These are phyloP conservation scores for Hyles euphorbiae DNA, from an alignment of 1,140 invertebrate genomes.

Conservation along the genomic window DNA sequence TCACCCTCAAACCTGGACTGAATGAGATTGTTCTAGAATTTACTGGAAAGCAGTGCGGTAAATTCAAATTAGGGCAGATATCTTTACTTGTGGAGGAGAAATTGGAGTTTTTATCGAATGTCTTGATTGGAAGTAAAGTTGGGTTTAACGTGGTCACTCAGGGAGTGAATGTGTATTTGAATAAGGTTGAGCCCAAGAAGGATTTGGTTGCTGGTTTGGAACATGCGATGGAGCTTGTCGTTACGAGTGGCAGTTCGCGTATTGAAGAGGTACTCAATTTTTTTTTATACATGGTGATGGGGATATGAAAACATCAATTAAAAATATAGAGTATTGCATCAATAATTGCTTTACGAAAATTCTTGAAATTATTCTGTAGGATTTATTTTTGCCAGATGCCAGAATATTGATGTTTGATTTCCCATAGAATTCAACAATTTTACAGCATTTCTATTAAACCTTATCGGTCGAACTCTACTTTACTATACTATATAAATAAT, in stretches of 20 bases:
- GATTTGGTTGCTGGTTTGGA: slow-evolving; percentile 83
- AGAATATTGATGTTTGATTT: no score
- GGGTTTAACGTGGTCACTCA: slow-evolving; percentile 67
- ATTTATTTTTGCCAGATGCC: no score
- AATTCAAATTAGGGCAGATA: slow-evolving; percentile 78
- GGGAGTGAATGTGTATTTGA: slow-evolving; percentile 68
- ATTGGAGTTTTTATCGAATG: slow-evolving; percentile 80
- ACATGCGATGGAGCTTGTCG: slow-evolving; percentile 81
- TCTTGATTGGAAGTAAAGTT: slow-evolving; percentile 52
- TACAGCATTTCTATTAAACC: no score
- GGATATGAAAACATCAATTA: no score
- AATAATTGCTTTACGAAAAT: no score
- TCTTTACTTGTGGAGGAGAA: slow-evolving; percentile 77
- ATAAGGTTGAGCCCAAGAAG: slow-evolving; percentile 75
- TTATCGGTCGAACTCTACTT: no score
- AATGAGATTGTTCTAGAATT: slow-evolving; percentile 82
- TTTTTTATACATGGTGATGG: no score
- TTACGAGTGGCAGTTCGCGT: slow-evolving; percentile 81
- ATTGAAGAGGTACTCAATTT: slow-evolving; percentile 50
- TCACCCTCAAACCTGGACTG: slow-evolving; percentile 79
- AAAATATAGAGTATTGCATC: no score
- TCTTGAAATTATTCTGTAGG: no score
- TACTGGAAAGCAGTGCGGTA: slow-evolving; percentile 77
- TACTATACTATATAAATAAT: no score
- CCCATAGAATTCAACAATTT: no score